Evolutionary conservation across 2,113 vertebrate genomes (phyloP).

Genomic region (Sterrhoptilus dennistouni): DNA sequence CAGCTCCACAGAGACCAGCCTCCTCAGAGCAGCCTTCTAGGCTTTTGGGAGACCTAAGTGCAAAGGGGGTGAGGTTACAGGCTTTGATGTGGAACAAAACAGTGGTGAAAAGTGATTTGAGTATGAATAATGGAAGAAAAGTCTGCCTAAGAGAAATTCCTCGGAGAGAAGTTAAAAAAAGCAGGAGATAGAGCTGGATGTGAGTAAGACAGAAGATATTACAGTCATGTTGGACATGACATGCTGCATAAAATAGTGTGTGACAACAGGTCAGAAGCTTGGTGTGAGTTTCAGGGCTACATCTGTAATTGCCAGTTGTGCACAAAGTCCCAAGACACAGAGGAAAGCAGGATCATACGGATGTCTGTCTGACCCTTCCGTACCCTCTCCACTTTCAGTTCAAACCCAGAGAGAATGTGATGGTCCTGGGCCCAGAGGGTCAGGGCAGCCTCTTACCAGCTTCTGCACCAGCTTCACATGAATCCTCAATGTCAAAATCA

Average conservation of each 20-base stretch:
- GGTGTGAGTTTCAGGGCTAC: background rate
- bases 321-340: background rate
- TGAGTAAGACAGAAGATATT: background rate
- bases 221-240: background rate
- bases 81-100: background rate
- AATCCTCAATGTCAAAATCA: background rate
- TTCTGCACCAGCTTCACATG: background rate
- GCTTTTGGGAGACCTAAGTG: background rate
- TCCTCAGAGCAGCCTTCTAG: background rate
- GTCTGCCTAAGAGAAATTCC: background rate
- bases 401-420: background rate
- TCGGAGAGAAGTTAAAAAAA: background rate
- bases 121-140: background rate
- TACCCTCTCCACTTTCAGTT: background rate
- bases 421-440: rapidly evolving
- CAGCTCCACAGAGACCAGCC: background rate
- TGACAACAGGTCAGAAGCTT: background rate
- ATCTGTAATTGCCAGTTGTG: background rate
- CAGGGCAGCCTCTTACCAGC: background rate
- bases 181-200: background rate
- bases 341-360: rapidly evolving
- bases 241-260: background rate
- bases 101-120: background rate
- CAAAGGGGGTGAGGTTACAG: background rate
- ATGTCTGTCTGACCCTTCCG: background rate